phyloP scores from a whole-genome alignment of 2,797 vertebrate species.

The Clarias platycephalus region DNA sequence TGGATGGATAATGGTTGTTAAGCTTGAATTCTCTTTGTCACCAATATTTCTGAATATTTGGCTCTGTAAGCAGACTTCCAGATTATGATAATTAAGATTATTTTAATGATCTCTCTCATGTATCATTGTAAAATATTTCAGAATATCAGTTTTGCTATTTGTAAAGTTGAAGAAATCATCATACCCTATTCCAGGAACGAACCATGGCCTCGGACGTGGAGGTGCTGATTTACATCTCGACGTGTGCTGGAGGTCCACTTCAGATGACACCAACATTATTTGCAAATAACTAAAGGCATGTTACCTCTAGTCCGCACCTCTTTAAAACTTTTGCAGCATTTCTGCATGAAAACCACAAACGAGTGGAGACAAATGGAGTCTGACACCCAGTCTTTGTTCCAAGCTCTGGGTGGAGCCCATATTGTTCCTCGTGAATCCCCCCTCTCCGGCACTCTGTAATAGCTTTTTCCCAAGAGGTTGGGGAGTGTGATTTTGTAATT shows the following conservation, averaged over 20 bases:
- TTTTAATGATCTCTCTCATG: neutral
- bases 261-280: neutral
- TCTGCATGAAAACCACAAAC: neutral
- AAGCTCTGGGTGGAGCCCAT: neutral
- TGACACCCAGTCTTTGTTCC: neutral
- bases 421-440: neutral
- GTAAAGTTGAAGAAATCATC: neutral
- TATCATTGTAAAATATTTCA: neutral
- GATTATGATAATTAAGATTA: neutral
- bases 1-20: neutral
- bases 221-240: neutral
- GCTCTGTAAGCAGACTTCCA: neutral
- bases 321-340: neutral
- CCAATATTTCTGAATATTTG: neutral
- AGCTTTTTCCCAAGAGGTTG: neutral
- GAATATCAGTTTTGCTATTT: neutral
- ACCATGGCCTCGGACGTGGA: neutral
- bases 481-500: neutral
- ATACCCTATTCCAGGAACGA: neutral
- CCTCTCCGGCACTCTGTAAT: neutral
- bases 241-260: neutral
- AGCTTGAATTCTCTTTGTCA: neutral
- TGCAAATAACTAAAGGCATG: neutral
- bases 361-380: neutral
- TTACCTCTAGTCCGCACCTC: neutral